phyloP scores from a whole-genome alignment of 2,113 vertebrate species.

The Caloenas nicobarica region DNA sequence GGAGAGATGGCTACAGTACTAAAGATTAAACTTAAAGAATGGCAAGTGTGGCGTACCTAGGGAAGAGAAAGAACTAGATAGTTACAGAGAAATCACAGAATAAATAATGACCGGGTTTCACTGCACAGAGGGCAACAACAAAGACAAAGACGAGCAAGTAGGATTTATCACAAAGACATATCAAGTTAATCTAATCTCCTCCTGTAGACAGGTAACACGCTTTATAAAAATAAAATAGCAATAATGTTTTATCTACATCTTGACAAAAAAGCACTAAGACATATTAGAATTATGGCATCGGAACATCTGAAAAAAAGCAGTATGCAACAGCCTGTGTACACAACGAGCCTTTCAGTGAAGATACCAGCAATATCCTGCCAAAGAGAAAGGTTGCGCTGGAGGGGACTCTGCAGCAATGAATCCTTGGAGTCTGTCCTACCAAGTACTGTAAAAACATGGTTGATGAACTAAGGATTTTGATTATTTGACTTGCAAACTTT shows the following conservation, averaged over 20 bases:
- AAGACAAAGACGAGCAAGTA: background rate
- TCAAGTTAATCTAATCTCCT: background rate
- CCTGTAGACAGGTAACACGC: background rate
- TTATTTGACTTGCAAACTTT: background rate
- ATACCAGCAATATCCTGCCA: background rate
- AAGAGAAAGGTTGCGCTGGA: background rate
- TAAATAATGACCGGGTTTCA: background rate
- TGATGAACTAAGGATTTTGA: background rate
- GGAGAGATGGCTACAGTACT: background rate
- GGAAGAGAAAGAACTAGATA: background rate
- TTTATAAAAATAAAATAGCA: background rate
- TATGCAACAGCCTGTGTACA: background rate
- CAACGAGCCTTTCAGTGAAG: background rate
- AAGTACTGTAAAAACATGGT: background rate
- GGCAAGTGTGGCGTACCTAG: fast-evolving
- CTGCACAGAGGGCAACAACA: background rate
- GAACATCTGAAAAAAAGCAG: background rate
- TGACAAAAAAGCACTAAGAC: background rate
- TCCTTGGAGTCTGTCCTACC: background rate
- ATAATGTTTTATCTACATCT: background rate
- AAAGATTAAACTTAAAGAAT: background rate
- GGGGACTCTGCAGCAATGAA: background rate
- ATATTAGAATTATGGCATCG: background rate
- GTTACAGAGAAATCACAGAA: background rate
- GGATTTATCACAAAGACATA: background rate